These are phyloP conservation scores for Eclectus roratus DNA, from an alignment of 2,113 vertebrate species.

Conservation along the genomic window DNA sequence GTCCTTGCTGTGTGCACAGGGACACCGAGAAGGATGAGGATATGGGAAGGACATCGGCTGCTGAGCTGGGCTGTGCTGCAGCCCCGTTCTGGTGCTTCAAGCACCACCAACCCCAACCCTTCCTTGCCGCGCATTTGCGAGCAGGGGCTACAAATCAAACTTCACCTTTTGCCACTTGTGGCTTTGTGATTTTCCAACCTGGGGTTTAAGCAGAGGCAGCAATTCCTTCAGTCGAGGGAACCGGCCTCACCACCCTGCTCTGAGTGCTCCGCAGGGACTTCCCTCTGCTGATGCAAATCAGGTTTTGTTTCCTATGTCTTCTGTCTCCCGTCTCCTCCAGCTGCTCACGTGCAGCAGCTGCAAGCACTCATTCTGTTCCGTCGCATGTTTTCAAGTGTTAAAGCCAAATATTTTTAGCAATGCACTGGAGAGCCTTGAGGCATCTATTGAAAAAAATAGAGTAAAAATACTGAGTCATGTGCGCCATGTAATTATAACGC, in stretches of 20 bases:
- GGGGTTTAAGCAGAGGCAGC: neutral
- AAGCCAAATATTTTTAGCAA: neutral
- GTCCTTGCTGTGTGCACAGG: neutral
- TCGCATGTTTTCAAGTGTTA: neutral
- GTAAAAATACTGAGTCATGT: neutral
- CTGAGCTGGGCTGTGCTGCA: neutral
- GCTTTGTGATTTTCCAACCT: neutral
- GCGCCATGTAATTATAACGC: accelerated
- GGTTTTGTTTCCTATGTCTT: constrained; percentile 15
- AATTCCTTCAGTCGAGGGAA: neutral
- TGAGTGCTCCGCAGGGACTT: neutral
- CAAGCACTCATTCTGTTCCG: neutral
- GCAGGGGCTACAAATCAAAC: neutral
- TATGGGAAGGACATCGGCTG: neutral
- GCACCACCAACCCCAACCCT: neutral
- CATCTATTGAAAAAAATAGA: neutral
- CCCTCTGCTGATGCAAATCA: constrained; percentile 10
- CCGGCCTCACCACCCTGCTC: neutral
- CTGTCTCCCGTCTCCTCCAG: neutral
- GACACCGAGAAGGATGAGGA: neutral
- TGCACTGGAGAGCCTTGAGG: neutral
- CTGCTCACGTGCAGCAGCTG: neutral
- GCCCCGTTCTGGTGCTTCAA: neutral
- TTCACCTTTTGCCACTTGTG: neutral
- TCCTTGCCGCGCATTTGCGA: accelerated